These are phyloP conservation scores for Sebastes matsubarae DNA, from an alignment of 2,797 vertebrate species.

Conservation along the genomic window DNA sequence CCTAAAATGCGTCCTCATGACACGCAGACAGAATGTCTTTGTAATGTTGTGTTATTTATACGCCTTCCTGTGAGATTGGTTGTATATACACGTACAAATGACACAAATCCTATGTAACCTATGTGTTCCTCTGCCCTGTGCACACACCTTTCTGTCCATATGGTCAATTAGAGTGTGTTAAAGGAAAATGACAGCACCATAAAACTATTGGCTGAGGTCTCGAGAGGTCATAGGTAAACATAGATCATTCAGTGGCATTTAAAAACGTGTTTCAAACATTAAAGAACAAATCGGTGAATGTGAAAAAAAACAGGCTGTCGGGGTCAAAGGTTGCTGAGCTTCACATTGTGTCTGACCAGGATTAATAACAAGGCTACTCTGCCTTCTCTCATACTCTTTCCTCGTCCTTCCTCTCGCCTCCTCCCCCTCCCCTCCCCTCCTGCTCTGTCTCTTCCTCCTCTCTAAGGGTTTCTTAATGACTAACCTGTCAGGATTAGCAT, in stretches of 20 bases:
- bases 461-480: conserved; percentile 73
- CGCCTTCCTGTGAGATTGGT: too few species aligned
- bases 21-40: too few species aligned
- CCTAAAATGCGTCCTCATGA: too few species aligned
- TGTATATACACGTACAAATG: not conserved
- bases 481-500: conserved; percentile 79
- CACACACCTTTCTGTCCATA: not conserved
- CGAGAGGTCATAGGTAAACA: conserved; percentile 19
- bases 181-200: not conserved
- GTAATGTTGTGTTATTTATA: too few species aligned
- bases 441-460: conserved; percentile 48
- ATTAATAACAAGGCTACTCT: conserved; percentile 43
- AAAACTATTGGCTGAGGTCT: conserved; percentile 7
- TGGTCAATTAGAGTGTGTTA: conserved; percentile 11
- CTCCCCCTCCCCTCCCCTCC: not conserved
- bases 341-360: conserved; percentile 43
- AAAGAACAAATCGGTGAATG: conserved; percentile 11
- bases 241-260: conserved; percentile 11
- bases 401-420: not conserved
- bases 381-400: conserved; percentile 12
- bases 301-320: not conserved
- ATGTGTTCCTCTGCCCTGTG: not conserved
- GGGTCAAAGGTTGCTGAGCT: conserved; percentile 48
- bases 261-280: conserved; percentile 3
- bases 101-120: not conserved